Evolutionary conservation across 1,140 invertebrate genomes (phyloP).

Genomic region (Drosophila azteca): DNA sequence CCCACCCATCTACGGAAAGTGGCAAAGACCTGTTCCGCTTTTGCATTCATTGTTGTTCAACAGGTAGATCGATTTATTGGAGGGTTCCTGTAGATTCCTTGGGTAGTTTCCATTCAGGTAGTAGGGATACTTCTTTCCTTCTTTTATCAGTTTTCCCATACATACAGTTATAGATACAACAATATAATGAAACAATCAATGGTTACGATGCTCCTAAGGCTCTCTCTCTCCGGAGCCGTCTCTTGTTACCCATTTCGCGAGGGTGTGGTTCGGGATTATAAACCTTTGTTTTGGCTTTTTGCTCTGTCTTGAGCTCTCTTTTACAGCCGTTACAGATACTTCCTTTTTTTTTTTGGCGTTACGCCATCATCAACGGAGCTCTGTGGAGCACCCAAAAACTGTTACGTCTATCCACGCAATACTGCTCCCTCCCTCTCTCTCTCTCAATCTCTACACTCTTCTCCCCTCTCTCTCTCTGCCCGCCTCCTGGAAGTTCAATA

Average conservation of each 20-base stretch:
- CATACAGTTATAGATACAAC: constrained; percentile 30
- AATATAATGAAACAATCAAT: constrained; percentile 16
- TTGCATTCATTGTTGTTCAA: not conserved
- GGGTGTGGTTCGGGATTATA: constrained; percentile 13
- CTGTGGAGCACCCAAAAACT: constrained; percentile 44
- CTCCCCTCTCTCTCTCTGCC: not conserved
- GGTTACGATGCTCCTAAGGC: constrained; percentile 21
- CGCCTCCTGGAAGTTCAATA: constrained; percentile 48
- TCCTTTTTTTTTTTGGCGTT: constrained; percentile 58
- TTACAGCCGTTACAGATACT: constrained; percentile 59
- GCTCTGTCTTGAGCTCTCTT: not conserved
- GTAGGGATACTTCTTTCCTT: not conserved
- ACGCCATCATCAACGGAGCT: constrained; percentile 45
- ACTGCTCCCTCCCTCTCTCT: not conserved
- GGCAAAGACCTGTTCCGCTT: constrained; percentile 37
- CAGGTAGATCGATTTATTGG: constrained; percentile 19
- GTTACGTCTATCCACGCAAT: constrained; percentile 65
- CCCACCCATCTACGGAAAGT: constrained; percentile 21
- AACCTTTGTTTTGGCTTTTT: constrained; percentile 6
- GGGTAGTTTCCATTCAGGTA: constrained; percentile 22
- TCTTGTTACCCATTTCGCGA: constrained; percentile 20
- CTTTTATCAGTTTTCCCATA: not conserved
- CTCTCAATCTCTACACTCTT: not conserved
- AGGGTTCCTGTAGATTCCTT: not conserved
- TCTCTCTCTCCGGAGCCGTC: not conserved